Conservation (phyloP, 1,140 invertebrate species). For the Sweltsa coloradensis region DNA sequence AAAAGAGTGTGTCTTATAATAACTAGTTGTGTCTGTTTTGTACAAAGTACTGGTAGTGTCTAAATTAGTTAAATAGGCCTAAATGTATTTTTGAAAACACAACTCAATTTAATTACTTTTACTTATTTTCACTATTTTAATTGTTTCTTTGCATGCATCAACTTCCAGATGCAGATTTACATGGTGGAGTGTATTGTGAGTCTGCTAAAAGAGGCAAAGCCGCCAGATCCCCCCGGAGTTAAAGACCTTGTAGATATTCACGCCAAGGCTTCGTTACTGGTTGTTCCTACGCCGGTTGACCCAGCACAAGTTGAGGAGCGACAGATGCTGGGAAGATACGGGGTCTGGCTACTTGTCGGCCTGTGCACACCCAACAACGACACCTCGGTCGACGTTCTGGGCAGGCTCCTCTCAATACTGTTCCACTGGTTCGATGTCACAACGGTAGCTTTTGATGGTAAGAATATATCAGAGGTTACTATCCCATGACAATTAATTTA, state of each 20-base stretch:
- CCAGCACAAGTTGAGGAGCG: constrained; percentile 48
- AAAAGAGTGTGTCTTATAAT: too few relatives aligned
- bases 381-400: constrained; percentile 78
- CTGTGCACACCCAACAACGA: constrained; percentile 77
- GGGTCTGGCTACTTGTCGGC: constrained; percentile 92
- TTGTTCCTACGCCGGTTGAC: constrained; percentile 34
- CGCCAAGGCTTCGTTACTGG: constrained; percentile 1
- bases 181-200: constrained; percentile 94
- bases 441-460: constrained; percentile 89
- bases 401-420: constrained; percentile 84
- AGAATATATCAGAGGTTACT: too few relatives aligned
- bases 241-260: constrained; percentile 31
- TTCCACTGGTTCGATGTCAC: constrained; percentile 99
- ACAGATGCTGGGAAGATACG: constrained; percentile 85
- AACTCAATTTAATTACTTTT: too few relatives aligned
- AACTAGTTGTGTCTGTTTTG: too few relatives aligned
- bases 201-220: constrained; percentile 67
- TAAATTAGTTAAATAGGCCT: too few relatives aligned
- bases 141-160: too few relatives aligned
- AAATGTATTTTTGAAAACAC: too few relatives aligned
- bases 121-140: too few relatives aligned
- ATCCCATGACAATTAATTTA: too few relatives aligned
- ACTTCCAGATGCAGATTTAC: constrained; percentile 82
- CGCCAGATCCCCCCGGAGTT: constrained; percentile 45
- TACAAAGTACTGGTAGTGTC: too few relatives aligned